Conservation (phyloP, 1,140 invertebrate genomes). For the Polypedilum vanderplanki region DNA sequence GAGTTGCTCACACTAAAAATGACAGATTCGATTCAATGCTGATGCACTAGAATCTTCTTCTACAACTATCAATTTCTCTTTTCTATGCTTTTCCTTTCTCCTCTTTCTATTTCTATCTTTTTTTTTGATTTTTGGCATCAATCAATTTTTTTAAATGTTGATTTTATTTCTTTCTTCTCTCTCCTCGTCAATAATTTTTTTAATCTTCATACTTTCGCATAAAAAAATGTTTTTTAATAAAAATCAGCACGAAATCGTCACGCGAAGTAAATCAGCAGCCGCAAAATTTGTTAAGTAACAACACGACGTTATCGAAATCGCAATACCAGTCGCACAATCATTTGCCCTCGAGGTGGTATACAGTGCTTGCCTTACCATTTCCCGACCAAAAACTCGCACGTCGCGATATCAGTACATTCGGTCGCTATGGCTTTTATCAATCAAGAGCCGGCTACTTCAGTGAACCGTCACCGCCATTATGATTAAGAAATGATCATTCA, state of each 20-base stretch:
- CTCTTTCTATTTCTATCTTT: background rate
- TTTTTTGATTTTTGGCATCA: conserved; percentile 17
- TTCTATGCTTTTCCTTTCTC: background rate
- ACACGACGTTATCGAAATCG: conserved; percentile 1
- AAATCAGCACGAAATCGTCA: conserved; percentile 8
- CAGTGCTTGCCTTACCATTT: conserved; percentile 80
- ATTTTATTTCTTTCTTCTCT: conserved; percentile 13
- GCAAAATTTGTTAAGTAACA: conserved; percentile 6
- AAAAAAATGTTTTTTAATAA: background rate
- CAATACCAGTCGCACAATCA: conserved; percentile 32
- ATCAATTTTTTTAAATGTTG: conserved; percentile 18
- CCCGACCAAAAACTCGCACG: conserved; percentile 83
- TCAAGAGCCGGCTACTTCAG: conserved; percentile 80
- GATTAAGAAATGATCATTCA: background rate
- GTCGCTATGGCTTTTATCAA: conserved; percentile 59
- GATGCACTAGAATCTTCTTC: background rate
- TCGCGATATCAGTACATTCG: conserved; percentile 59
- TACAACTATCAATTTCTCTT: background rate
- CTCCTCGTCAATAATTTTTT: background rate
- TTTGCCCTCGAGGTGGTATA: conserved; percentile 77
- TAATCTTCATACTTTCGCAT: background rate
- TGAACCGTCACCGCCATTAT: conserved; percentile 40
- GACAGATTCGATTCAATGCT: conserved; percentile 14
- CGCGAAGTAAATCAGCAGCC: background rate
- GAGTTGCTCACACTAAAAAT: background rate